phyloP scores from a whole-genome alignment of 1,140 invertebrate genomes.

The Rhagoletis zephyria region DNA sequence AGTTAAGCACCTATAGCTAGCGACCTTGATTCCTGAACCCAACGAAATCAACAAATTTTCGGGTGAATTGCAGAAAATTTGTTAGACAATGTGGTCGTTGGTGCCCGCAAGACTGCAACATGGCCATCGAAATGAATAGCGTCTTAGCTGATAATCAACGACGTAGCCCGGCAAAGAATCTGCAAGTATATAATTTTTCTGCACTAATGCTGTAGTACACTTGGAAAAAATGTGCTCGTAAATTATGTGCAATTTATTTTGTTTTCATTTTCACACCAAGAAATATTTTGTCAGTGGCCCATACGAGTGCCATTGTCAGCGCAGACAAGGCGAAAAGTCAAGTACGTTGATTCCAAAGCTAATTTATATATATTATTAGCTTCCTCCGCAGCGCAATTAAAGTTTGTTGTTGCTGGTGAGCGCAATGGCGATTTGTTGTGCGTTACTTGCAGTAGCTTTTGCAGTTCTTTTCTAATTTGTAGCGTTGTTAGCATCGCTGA shows the following conservation, averaged over 20 bases:
- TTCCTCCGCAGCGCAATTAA: neutral
- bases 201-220: conserved; percentile 1
- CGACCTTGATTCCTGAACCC: conserved; percentile 52
- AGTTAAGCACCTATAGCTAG: neutral
- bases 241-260: conserved; percentile 9
- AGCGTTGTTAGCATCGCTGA: neutral
- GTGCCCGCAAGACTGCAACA: neutral
- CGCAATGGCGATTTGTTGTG: neutral
- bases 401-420: neutral
- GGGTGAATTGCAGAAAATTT: conserved; percentile 36
- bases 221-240: conserved; percentile 32
- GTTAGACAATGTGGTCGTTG: conserved; percentile 27
- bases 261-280: neutral
- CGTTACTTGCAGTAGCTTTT: neutral
- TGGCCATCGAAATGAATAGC: conserved; percentile 17
- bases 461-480: conserved; percentile 35
- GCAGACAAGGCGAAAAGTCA: conserved; percentile 23
- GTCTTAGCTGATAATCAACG: neutral
- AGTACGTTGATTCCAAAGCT: neutral
- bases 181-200: neutral
- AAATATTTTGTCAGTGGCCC: neutral
- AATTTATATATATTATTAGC: neutral
- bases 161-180: neutral
- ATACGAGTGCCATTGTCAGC: neutral
- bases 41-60: conserved; percentile 20